These are phyloP conservation scores for Pissodes strobi DNA, from an alignment of 1,140 invertebrate species.

Conservation along the genomic window DNA sequence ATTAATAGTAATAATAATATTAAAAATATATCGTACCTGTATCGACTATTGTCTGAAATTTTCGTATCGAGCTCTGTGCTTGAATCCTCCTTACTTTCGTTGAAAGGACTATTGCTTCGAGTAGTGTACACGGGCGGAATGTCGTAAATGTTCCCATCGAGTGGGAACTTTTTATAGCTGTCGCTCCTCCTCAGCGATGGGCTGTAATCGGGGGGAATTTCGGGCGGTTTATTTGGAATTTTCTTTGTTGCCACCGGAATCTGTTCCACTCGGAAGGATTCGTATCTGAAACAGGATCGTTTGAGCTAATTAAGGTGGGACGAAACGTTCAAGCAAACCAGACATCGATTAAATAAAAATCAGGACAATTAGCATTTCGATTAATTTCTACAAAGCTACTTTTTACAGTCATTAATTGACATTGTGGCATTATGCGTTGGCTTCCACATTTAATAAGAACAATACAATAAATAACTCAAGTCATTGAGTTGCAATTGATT, in stretches of 20 bases:
- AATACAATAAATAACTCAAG: too few relatives aligned
- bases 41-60: slow-evolving; percentile 5
- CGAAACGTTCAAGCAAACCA: too few relatives aligned
- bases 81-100: not conserved
- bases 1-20: too few relatives aligned
- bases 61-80: not conserved
- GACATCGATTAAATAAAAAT: too few relatives aligned
- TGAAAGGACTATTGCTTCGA: not conserved
- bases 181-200: not conserved
- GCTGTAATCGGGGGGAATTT: slow-evolving; percentile 10
- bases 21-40: too few relatives aligned
- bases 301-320: too few relatives aligned
- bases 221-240: not conserved
- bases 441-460: too few relatives aligned
- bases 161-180: not conserved
- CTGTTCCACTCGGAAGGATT: not conserved
- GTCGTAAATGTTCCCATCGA: not conserved
- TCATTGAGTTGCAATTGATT: too few relatives aligned
- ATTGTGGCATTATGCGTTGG: too few relatives aligned
- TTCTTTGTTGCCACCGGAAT: not conserved
- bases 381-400: too few relatives aligned
- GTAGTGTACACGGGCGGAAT: not conserved
- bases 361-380: too few relatives aligned
- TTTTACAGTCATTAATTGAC: too few relatives aligned
- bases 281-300: slow-evolving; percentile 1